phyloP scores from a whole-genome alignment of 2,113 vertebrate genomes.

The Cephalopholis sonnerati region DNA sequence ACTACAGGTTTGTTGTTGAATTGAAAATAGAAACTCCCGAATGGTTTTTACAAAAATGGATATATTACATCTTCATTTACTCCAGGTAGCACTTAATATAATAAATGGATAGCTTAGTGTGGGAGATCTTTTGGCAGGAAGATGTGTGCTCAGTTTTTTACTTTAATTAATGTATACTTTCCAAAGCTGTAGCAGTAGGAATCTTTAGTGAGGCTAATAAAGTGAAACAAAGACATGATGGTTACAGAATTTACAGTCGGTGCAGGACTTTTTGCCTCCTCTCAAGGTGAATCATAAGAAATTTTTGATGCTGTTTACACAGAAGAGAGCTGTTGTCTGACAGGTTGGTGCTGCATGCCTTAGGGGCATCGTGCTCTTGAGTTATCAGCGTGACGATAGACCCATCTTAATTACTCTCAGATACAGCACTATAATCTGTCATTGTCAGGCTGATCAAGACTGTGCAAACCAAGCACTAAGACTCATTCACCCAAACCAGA shows the following conservation, averaged over 20 bases:
- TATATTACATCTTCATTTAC: too few species aligned
- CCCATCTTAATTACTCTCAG: conserved; percentile 85
- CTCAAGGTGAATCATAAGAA: conserved; percentile 56
- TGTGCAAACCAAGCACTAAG: conserved; percentile 79
- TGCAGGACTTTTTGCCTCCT: conserved; percentile 9
- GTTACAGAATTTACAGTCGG: conserved; percentile 21
- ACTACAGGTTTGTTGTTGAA: background rate
- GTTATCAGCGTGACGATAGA: conserved; percentile 75
- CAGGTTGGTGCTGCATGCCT: conserved; percentile 64
- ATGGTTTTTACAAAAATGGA: too few species aligned
- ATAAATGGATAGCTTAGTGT: too few species aligned
- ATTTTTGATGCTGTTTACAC: conserved; percentile 59
- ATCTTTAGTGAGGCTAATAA: background rate
- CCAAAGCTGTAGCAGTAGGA: background rate
- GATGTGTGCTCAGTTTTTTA: too few species aligned
- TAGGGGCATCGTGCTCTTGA: conserved; percentile 64
- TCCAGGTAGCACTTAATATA: too few species aligned
- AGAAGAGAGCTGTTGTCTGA: conserved; percentile 57
- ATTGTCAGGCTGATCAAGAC: conserved; percentile 79
- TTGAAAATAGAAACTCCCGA: background rate
- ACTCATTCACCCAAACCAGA: conserved; percentile 80
- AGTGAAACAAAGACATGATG: background rate
- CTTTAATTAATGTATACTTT: too few species aligned
- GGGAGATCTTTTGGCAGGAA: too few species aligned
- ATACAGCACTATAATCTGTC: conserved; percentile 78